Evolutionary conservation across 2,888 invertebrate species (phyloP).

Genomic region (Pachymerium ferrugineum): DNA sequence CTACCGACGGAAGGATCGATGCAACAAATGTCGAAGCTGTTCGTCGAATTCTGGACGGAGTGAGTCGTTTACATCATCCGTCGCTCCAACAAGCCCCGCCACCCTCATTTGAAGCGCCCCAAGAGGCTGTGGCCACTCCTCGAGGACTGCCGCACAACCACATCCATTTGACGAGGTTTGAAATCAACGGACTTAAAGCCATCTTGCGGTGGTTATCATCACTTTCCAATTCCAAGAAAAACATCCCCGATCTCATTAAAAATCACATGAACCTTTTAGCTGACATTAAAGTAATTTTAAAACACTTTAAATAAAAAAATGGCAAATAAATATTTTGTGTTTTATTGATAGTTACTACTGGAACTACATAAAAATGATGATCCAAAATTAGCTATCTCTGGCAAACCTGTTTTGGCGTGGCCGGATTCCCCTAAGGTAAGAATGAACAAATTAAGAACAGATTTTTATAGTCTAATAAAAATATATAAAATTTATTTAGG

Average conservation of each 20-base stretch:
- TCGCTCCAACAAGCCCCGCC: background rate
- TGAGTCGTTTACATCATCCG: conserved; percentile 1
- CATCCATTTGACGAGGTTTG: conserved; percentile 50
- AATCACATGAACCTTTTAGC: conserved; percentile 84
- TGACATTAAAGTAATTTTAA: conserved; percentile 58
- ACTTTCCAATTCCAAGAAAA: conserved; percentile 81
- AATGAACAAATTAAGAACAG: background rate
- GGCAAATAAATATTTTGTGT: background rate
- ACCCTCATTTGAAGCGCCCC: background rate
- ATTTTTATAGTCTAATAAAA: background rate
- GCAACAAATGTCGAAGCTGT: conserved; percentile 31
- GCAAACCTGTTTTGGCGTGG: conserved; percentile 64
- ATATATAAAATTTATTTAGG: background rate
- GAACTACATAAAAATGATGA: conserved; percentile 83
- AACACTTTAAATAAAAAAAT: background rate
- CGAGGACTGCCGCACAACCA: conserved; percentile 36
- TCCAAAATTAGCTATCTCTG: conserved; percentile 75
- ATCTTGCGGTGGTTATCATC: conserved; percentile 88
- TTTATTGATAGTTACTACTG: conserved; percentile 62
- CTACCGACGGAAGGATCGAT: conserved; percentile 24
- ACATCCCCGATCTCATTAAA: conserved; percentile 80
- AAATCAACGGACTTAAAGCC: conserved; percentile 56
- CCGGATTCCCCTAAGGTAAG: conserved; percentile 43
- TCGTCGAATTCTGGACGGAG: conserved; percentile 29
- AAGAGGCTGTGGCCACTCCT: background rate